These are phyloP conservation scores for Scrobipalpa costella DNA, from an alignment of 2,888 invertebrate species.

Conservation along the genomic window DNA sequence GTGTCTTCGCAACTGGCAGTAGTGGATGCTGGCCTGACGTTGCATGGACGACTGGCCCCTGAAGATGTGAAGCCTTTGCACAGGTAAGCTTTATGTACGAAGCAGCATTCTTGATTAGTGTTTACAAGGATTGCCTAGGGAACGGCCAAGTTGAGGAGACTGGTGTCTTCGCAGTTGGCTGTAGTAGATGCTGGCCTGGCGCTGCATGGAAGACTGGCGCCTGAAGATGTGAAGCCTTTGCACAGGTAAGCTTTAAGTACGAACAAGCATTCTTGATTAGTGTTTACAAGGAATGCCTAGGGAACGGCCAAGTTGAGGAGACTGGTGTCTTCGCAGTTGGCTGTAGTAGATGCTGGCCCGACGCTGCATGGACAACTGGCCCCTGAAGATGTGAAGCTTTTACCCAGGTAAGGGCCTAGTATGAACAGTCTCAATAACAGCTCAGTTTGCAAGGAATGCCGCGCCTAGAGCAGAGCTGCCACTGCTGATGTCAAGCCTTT, in stretches of 20 bases:
- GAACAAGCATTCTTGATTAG: conserved; percentile 96
- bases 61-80: conserved; percentile 95
- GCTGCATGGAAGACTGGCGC: conserved; percentile 92
- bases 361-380: conserved; percentile 92
- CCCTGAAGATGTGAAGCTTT: conserved; percentile 92
- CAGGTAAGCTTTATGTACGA: conserved; percentile 84
- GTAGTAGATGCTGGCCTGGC: conserved; percentile 92
- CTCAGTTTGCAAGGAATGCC: conserved; percentile 84
- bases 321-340: conserved; percentile 89
- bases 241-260: conserved; percentile 84
- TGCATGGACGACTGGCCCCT: conserved; percentile 93
- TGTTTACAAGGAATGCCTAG: conserved; percentile 85
- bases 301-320: conserved; percentile 77
- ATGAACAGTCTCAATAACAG: no score
- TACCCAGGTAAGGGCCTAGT: conserved; percentile 85
- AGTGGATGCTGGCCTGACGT: conserved; percentile 89
- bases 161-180: conserved; percentile 89
- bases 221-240: conserved; percentile 93
- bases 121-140: conserved; percentile 83
- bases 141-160: conserved; percentile 78
- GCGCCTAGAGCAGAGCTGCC: no score
- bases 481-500: no score
- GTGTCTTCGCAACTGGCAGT: conserved; percentile 90
- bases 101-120: conserved; percentile 94
- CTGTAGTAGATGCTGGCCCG: conserved; percentile 91